Conservation (phyloP, 2,888 invertebrate species). For the Acleris emargana region DNA sequence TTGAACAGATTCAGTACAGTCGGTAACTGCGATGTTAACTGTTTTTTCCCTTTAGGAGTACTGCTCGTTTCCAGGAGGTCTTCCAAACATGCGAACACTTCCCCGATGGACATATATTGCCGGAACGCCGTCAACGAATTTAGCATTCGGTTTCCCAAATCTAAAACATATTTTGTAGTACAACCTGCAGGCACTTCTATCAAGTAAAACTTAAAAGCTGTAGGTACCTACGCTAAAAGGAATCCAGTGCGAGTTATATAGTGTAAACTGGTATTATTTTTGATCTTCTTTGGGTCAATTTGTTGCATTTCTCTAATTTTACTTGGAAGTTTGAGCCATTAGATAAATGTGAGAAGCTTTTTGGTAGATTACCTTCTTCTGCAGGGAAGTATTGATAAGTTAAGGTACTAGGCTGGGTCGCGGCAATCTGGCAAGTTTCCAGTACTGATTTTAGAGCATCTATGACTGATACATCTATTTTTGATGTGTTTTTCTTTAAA, state of each 20-base stretch:
- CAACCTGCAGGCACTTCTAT: conserved; percentile 5
- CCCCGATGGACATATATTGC: conserved; percentile 65
- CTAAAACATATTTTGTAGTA: conserved; percentile 52
- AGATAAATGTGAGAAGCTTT: neutral
- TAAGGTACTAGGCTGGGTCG: conserved; percentile 47
- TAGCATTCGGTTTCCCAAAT: conserved; percentile 56
- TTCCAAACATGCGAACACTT: conserved; percentile 63
- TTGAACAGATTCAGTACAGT: conserved; percentile 58
- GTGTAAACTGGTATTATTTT: conserved; percentile 54
- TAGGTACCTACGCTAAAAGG: conserved; percentile 36
- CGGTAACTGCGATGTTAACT: conserved; percentile 54
- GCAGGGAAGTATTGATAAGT: conserved; percentile 58
- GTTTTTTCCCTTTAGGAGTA: conserved; percentile 51
- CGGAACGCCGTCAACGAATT: conserved; percentile 55
- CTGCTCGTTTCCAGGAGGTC: conserved; percentile 58
- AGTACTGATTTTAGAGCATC: conserved; percentile 58
- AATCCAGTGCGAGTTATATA: conserved; percentile 30
- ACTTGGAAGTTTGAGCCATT: neutral
- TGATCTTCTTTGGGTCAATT: conserved; percentile 38
- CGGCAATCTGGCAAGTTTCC: conserved; percentile 55
- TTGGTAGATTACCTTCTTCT: conserved; percentile 45
- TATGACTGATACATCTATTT: conserved; percentile 53
- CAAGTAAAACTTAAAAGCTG: conserved; percentile 6
- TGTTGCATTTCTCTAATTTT: conserved; percentile 4
- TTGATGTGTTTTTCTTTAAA: conserved; percentile 55